A percentile compares a stretch with the other conserved stretches of the same genome.
These are phyloP conservation scores for Idaea biselata DNA, from an alignment of 2,888 invertebrate genomes.

Conservation along the genomic window DNA sequence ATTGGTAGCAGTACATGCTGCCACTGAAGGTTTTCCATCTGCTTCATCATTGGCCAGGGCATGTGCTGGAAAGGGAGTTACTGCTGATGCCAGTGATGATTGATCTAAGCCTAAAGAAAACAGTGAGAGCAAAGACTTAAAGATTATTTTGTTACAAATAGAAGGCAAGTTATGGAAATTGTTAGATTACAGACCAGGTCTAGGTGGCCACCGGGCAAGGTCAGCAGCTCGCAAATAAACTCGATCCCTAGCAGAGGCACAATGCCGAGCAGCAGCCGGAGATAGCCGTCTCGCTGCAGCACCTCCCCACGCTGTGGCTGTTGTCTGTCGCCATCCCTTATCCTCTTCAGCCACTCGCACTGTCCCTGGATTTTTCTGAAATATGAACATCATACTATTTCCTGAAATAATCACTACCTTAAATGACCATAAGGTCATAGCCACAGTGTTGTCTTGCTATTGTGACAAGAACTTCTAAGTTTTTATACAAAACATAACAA, in stretches of 20 bases:
- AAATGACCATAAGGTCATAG: too few species aligned
- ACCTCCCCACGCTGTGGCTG: conserved; percentile 93
- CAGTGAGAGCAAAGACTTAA: background rate
- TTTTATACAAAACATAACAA: too few species aligned
- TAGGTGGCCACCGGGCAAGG: conserved; percentile 88
- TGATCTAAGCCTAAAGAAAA: conserved; percentile 83
- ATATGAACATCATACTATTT: background rate
- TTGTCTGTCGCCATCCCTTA: conserved; percentile 89
- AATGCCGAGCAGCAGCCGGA: conserved; percentile 85
- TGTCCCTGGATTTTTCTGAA: conserved; percentile 89
- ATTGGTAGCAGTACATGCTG: conserved; percentile 80
- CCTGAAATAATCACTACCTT: background rate
- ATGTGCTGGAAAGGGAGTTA: conserved; percentile 85
- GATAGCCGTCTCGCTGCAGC: conserved; percentile 75
- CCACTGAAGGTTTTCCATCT: conserved; percentile 58
- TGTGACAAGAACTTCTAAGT: too few species aligned
- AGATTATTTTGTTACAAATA: background rate
- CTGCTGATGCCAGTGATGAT: conserved; percentile 85
- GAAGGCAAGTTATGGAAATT: background rate
- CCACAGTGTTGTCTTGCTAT: too few species aligned
- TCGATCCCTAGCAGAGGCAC: conserved; percentile 87
- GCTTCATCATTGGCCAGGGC: conserved; percentile 54
- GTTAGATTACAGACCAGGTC: conserved; percentile 82
- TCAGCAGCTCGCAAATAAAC: conserved; percentile 90
- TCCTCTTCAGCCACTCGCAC: conserved; percentile 95